Conservation (phyloP, 2,113 vertebrate genomes). For the Candoia aspera region DNA sequence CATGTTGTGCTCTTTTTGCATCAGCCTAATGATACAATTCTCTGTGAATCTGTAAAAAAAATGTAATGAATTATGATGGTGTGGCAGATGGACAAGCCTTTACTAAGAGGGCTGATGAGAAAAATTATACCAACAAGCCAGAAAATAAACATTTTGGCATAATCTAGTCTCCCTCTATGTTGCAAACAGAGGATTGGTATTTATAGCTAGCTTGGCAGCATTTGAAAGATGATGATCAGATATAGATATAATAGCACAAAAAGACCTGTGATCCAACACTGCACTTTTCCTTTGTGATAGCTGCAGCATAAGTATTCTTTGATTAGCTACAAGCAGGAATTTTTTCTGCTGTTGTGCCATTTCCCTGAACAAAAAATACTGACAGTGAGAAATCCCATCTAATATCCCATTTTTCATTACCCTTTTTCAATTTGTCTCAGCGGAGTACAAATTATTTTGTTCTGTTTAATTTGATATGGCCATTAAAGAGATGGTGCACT, state of each 20-base stretch:
- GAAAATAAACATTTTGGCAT: not conserved
- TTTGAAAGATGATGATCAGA: not conserved
- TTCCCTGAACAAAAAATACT: not conserved
- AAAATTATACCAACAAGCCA: not conserved
- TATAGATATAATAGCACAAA: not conserved
- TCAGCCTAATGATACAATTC: not conserved
- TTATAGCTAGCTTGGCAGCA: not conserved
- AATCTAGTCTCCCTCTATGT: not conserved
- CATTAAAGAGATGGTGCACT: not conserved
- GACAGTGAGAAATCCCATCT: conserved; percentile 5
- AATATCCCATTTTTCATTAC: not conserved
- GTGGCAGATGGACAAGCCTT: not conserved
- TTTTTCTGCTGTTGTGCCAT: not conserved
- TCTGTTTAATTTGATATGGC: conserved; percentile 16
- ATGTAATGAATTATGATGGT: not conserved
- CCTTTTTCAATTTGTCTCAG: not conserved
- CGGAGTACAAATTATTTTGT: conserved; percentile 18
- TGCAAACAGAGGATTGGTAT: not conserved
- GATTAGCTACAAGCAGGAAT: not conserved
- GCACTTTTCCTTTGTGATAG: not conserved
- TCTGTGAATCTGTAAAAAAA: not conserved
- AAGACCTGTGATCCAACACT: not conserved
- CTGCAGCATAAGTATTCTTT: not conserved
- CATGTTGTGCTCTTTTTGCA: not conserved
- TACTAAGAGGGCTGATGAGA: not conserved